Conservation (phyloP, 2,888 invertebrate species). For the Drosophila anceps region DNA sequence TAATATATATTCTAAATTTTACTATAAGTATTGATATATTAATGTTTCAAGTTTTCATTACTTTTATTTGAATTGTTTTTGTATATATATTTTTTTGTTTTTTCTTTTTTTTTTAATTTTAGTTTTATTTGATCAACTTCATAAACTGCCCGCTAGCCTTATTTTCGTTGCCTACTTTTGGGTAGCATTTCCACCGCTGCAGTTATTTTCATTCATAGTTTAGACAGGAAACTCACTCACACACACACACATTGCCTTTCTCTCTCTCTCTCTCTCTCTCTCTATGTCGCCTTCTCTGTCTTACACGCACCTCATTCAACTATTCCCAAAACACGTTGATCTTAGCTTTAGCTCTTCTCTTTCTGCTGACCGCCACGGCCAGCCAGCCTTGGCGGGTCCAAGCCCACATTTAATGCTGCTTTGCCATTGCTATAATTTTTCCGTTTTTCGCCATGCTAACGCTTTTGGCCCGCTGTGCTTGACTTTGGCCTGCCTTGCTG, state of each 20-base stretch:
- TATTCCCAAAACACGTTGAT: conserved; percentile 46
- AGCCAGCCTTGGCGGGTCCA: conserved; percentile 3
- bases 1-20: not conserved
- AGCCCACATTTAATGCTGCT: conserved; percentile 56
- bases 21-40: not conserved
- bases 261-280: not conserved
- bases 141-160: not conserved
- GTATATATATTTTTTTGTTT: not conserved
- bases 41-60: not conserved
- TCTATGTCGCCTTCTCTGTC: not conserved
- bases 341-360: conserved; percentile 55
- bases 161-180: conserved; percentile 54
- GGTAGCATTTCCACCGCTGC: conserved; percentile 41
- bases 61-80: not conserved
- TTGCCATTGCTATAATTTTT: conserved; percentile 66
- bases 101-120: not conserved
- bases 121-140: not conserved
- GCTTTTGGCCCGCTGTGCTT: conserved; percentile 33
- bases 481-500: conserved; percentile 28
- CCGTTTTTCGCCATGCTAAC: conserved; percentile 62
- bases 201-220: conserved; percentile 67
- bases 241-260: not conserved
- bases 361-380: conserved; percentile 34
- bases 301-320: not conserved
- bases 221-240: conserved; percentile 11